Base-by-base conservation (phyloP, 2,113 vertebrate species). In the Lichenostomus cassidix region DNA sequence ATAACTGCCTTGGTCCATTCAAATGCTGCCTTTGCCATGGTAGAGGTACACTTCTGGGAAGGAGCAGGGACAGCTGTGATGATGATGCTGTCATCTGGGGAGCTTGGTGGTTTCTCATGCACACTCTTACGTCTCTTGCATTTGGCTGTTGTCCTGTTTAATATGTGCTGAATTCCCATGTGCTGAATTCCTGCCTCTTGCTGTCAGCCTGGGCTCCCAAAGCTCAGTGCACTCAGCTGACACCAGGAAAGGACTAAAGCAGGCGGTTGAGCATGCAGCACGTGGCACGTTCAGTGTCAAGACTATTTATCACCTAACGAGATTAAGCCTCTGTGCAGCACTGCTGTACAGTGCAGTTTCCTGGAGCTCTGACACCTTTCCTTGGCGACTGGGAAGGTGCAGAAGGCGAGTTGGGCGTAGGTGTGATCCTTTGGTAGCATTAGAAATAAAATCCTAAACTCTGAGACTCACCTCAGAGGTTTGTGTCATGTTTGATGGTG, bases 321-420 rank as follows among this genome's bases (percentile, higher is more conserved):
- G 96, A 94, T 94, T 87, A 96, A 94, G 88, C 62, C 29, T 44
- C 83, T 4, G 12, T 37, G 83, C 87, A 70, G 91, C 64, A 9
- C 47, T 68, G 87, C 96, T 7, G 21, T 58, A 11, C 31, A 11
- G 6, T n/a, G 71, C 90, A 68, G 73, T 39, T 55, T 62, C 64
- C 4, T 0, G 7, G 65, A 50, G 78, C 83, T 83, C 76, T 1
- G 9, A 17, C 59, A 14, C 65, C 81, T 95, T 85, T 35, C 41
- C 46, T 79, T 58, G 81, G 73, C 77, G 70, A 29, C 71, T 73
- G 90, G 85, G 47, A 37, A 90, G 50, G 83, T 76, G 62, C 35
- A 24, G 65, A 37, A 74, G 39, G 53, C 9, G 8, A 94, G 53
- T 23, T 90, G 0, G 4, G 42, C 20, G 9, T 13, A 15, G 49